Evolutionary conservation across 2,113 vertebrate genomes (phyloP), one percentile per base, ranked within the genome.

Genomic region (Phaethon lepturus): DNA sequence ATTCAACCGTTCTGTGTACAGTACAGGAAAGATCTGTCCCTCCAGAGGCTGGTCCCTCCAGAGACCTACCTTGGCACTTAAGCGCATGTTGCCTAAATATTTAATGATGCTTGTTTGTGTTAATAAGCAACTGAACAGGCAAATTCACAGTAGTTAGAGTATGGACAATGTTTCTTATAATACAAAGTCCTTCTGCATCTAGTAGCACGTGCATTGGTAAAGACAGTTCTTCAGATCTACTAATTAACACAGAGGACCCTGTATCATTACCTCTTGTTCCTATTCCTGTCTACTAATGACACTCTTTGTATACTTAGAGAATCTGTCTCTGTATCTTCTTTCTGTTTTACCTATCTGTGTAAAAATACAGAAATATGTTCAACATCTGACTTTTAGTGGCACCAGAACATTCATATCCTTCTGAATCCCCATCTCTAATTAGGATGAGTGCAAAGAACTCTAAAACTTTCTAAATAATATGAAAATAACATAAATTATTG

Each of bases 1-100:
- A 49, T 15, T 10, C 47, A 44, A 22, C 17, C 60, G 22, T 49
- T 81, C 28, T 67, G 8, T 47, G 28, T 55, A 49, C n/a, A 63
- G 8, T 40, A 56, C 56, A 52, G 26, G 22, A 11, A 82, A 50
- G 3, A 11, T 58, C 69, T 82, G 5, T 44, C 14, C 49, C 23
- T 95, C 38, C 17, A 58, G 17, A 40, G 2, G 3, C 15, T 40
- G 1, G n/a, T 50, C 17, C 29, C 52, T 78, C 22, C 14, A 26
- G 25, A 79, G 52, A 53, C 3, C 11, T 63, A 25, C 22, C 16
- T 50, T 47, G 49, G 58, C 83, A 68, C 25, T 44, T 50, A 49
- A 53, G 5, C 0, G 0, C 7, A 24, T 11, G 2, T 53, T 79
- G 7, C 20, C 35, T 50, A 71, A 58, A 49, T 44, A 42, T 74